A percentile compares a stretch with the other conserved stretches of the same genome.
These are phyloP conservation scores for Dendrolimus houi DNA, from an alignment of 2,888 invertebrate species.

Conservation along the genomic window DNA sequence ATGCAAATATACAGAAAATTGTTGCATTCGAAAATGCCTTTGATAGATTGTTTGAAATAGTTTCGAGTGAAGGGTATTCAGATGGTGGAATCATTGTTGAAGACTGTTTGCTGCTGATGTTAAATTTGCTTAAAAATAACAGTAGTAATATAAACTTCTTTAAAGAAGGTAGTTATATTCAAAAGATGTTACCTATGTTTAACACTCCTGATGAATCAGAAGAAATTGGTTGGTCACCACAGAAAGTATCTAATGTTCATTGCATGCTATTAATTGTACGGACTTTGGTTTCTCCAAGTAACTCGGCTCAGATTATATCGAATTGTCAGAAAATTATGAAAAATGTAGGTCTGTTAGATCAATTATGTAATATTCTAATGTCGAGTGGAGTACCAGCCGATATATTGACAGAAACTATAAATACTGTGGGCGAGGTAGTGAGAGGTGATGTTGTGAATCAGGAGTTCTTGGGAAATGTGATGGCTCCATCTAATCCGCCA, in stretches of 20 bases:
- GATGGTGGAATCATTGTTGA: constrained; percentile 99
- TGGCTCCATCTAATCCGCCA: constrained; percentile 95
- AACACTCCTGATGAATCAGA: constrained; percentile 82
- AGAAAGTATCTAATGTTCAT: constrained; percentile 96
- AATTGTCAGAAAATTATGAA: constrained; percentile 94
- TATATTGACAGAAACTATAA: constrained; percentile 96
- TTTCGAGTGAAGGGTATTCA: constrained; percentile 92
- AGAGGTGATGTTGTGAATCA: constrained; percentile 94
- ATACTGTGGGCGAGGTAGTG: constrained; percentile 95
- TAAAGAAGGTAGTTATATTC: constrained; percentile 97
- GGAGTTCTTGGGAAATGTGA: constrained; percentile 91
- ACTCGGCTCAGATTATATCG: constrained; percentile 87
- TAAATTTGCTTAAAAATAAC: constrained; percentile 96
- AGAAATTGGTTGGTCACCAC: constrained; percentile 91
- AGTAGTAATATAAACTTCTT: constrained; percentile 99
- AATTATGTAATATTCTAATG: constrained; percentile 93
- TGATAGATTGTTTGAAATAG: constrained; percentile 94
- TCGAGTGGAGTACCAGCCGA: constrained; percentile 97
- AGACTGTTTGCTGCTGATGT: constrained; percentile 94
- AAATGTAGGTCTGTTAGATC: constrained; percentile 79
- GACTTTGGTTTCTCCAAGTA: constrained; percentile 94
- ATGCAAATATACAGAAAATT: constrained; percentile 98
- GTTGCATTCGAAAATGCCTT: constrained; percentile 99
- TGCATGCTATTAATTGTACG: constrained; percentile 93
- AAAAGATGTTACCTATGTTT: constrained; percentile 93